Conservation (phyloP, 2,888 invertebrate genomes). For the Heliconius erato region DNA sequence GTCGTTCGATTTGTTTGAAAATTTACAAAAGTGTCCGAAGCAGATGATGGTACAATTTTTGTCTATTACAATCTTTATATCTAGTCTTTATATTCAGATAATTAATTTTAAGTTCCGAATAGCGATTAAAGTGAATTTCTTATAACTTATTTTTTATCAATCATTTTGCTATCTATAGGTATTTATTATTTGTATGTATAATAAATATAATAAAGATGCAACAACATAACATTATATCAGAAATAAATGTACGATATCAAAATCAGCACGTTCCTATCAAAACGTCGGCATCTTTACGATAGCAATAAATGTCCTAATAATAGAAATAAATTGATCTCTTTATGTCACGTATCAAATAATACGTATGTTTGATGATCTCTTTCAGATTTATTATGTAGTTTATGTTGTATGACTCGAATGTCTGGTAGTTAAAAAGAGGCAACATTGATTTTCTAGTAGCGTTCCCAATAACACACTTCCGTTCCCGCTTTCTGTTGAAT, state of each 20-base stretch:
- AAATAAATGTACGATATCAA: neutral
- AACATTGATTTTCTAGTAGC: neutral
- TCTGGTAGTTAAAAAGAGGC: neutral
- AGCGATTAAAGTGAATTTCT: no score
- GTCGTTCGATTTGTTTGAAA: no score
- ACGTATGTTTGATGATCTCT: neutral
- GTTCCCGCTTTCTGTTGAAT: neutral
- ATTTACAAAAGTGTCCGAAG: no score
- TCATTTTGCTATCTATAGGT: no score
- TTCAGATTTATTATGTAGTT: neutral
- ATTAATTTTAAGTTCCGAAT: no score
- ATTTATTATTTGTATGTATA: no score
- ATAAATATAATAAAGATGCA: no score
- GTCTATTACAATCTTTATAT: no score
- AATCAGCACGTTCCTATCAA: conserved; percentile 4
- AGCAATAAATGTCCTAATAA: neutral
- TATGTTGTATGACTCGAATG: neutral
- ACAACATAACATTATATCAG: conserved; percentile 2
- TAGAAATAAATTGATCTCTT: conserved; percentile 7
- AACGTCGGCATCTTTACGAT: conserved; percentile 2
- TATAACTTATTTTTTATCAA: no score
- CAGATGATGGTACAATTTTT: no score
- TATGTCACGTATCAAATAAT: conserved; percentile 8
- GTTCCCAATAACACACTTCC: no score
- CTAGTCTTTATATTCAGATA: no score